Base-by-base conservation (phyloP, 1,140 invertebrate genomes). In the Lepidurus packardi region DNA sequence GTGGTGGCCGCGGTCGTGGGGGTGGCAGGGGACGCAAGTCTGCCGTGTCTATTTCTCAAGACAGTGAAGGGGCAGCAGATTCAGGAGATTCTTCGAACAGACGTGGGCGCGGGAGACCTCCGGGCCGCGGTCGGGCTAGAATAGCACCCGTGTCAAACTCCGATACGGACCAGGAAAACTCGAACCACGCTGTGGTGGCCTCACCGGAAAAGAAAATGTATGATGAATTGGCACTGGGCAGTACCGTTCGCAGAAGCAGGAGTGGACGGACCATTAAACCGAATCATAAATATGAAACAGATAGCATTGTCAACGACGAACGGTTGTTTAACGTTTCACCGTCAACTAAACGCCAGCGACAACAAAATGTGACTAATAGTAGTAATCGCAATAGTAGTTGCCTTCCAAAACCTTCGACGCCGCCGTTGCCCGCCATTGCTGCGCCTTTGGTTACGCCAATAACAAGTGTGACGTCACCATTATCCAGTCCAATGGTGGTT, bases 1-100 rank as follows among this genome's bases (percentile, higher is more conserved):
- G 78, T 16, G 77, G 78, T 13, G 44, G 78, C 10, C 44, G 73
- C 7, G 53, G 53, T 21, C 53, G 53, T 16, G 53, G 53, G 9
- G 77, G 78, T 13, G 44, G 78, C 10, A 25, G 73, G 24, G 53
- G 53, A 13, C 53, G 53, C 53, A 65, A 21, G 5, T 13, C 0
- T 13, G 16, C 21, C 8, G 21, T 7, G 8, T 65, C 53, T 21
- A 7, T n/a, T 65, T 9, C 53, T 21, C 53, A 65, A 65, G 13
- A 16, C 53, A 21, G 8, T 9, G 9, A 13, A 7, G 53, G 16
- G 16, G 16, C 13, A 21, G 53, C 13, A 16, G 53, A 65, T 3
- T 16, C 53, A 1, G 21, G 6, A 7, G 53, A 65, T n/a, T 13
- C 13, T 65, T 65, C 53, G 53, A 13, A 4, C 53, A 9, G 53